Conservation (phyloP, 2,888 invertebrate genomes). For the Corbicula japonica region DNA sequence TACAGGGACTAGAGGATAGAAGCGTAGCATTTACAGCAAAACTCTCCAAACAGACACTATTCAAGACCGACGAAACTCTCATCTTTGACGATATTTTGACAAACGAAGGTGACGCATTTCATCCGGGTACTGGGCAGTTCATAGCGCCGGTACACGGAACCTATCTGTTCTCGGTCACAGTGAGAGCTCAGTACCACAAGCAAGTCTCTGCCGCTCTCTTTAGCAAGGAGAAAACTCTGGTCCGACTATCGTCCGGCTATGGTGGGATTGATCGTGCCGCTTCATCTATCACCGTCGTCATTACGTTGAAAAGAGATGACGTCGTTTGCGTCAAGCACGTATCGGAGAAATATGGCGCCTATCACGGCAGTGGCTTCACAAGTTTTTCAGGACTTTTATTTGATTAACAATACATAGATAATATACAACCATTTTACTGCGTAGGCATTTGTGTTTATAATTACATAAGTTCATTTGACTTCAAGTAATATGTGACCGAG, state of each 20-base stretch:
- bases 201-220: constrained; percentile 42
- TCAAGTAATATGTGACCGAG: no score
- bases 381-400: constrained; percentile 39
- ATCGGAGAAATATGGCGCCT: constrained; percentile 39
- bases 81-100: constrained; percentile 37
- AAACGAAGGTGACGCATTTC: constrained; percentile 34
- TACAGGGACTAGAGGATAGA: background rate
- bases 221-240: constrained; percentile 18
- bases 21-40: constrained; percentile 35
- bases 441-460: no score
- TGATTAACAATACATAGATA: no score
- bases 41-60: constrained; percentile 14
- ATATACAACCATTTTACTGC: no score
- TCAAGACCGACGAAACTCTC: constrained; percentile 22
- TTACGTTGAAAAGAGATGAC: constrained; percentile 22
- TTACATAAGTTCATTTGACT: no score
- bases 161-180: constrained; percentile 47
- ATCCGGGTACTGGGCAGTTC: constrained; percentile 29
- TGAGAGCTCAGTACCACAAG: constrained; percentile 41
- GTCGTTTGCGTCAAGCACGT: constrained; percentile 35
- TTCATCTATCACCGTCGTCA: constrained; percentile 36
- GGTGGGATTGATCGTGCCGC: constrained; percentile 38
- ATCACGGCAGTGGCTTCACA: constrained; percentile 40
- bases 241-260: constrained; percentile 37
- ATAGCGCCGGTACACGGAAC: constrained; percentile 25